phyloP scores from a whole-genome alignment of 2,113 vertebrate genomes.

The Heterotis niloticus region DNA sequence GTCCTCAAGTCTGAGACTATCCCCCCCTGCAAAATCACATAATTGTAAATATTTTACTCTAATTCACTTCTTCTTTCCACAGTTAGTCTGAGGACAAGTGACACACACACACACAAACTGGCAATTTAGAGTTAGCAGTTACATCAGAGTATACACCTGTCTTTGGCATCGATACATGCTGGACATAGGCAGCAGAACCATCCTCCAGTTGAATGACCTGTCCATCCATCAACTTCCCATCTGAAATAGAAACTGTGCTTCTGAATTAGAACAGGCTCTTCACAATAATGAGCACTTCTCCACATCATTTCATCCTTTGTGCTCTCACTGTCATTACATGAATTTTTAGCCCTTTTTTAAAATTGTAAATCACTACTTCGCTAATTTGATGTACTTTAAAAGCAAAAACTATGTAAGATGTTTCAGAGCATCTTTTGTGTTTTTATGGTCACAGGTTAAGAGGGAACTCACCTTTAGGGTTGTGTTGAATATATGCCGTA shows the following conservation, averaged over 20 bases:
- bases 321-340: too few relatives aligned
- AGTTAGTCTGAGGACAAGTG: too few relatives aligned
- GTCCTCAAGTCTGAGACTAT: slow-evolving; percentile 89
- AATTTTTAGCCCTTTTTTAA: not conserved
- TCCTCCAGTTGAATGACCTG: slow-evolving; percentile 97
- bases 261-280: slow-evolving; percentile 14
- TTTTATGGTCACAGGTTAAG: not conserved
- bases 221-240: slow-evolving; percentile 92
- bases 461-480: slow-evolving; percentile 76
- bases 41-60: not conserved
- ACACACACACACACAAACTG: not conserved
- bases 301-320: too few relatives aligned
- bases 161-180: slow-evolving; percentile 90
- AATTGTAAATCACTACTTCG: too few relatives aligned
- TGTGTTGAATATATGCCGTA: slow-evolving; percentile 95
- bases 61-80: too few relatives aligned
- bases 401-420: too few relatives aligned
- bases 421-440: not conserved
- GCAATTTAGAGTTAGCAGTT: not conserved
- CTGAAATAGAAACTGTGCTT: slow-evolving; percentile 61
- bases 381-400: too few relatives aligned
- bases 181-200: slow-evolving; percentile 93
- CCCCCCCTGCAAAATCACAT: slow-evolving; percentile 63
- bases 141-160: slow-evolving; percentile 66
- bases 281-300: not conserved